Percentiles rank a stretch among this genome's conserved stretches.
Evolutionary conservation across 2,797 vertebrate genomes (phyloP).

Genomic region (Hydrolagus colliei): DNA sequence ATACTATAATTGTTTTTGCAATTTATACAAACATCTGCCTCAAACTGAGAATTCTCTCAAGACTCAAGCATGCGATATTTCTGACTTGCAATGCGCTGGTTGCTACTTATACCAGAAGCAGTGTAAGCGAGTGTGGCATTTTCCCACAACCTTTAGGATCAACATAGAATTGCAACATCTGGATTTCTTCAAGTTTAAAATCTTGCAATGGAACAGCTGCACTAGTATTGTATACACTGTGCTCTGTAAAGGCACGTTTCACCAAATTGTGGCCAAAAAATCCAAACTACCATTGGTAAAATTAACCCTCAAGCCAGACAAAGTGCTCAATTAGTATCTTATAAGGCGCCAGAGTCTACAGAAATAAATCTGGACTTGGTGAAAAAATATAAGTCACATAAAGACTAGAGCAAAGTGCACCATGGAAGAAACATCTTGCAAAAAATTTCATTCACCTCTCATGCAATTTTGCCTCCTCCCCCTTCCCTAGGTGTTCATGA

Average conservation of each 20-base stretch:
- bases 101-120: slow-evolving; percentile 20
- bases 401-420: not conserved
- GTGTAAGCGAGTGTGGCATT: not conserved
- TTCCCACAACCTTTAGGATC: slow-evolving; percentile 30
- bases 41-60: not conserved
- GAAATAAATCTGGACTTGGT: not conserved
- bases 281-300: not conserved
- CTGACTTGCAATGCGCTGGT: not conserved
- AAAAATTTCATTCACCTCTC: not conserved
- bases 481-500: not conserved
- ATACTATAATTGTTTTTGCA: not conserved
- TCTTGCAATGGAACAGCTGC: not conserved
- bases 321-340: not conserved
- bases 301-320: not conserved
- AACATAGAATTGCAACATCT: slow-evolving; percentile 11
- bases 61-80: not conserved
- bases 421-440: not conserved
- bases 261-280: not conserved
- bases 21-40: not conserved
- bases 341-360: not conserved
- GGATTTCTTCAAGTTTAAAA: slow-evolving; percentile 19
- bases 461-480: not conserved
- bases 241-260: not conserved
- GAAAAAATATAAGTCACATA: too few species aligned
- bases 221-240: not conserved